These are phyloP conservation scores for Ceratina australensis DNA, from an alignment of 1,140 invertebrate species.

Conservation along the genomic window DNA sequence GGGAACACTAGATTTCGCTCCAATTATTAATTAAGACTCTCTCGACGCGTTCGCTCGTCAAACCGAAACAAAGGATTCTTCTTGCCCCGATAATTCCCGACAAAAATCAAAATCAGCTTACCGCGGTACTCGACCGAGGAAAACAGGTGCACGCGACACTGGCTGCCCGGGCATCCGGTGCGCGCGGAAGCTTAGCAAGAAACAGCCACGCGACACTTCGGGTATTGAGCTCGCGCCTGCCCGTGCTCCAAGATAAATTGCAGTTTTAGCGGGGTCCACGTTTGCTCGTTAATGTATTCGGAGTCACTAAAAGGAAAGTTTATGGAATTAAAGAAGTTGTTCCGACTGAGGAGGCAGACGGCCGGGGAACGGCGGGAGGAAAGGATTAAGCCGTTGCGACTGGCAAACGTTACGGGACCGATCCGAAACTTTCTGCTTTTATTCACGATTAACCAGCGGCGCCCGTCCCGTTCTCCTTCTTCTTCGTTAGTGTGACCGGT, in stretches of 20 bases:
- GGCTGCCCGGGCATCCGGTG: neutral
- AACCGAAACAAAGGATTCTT: too few relatives aligned
- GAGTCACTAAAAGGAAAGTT: constrained; percentile 37
- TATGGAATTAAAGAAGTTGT: constrained; percentile 50
- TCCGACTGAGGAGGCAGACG: neutral
- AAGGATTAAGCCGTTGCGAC: constrained; percentile 29
- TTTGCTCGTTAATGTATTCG: constrained; percentile 27
- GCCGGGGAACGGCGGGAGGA: neutral
- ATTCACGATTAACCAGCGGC: constrained; percentile 37
- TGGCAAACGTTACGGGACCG: constrained; percentile 24
- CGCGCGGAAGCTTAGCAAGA: constrained; percentile 1
- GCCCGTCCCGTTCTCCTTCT: neutral
- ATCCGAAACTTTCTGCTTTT: constrained; percentile 43
- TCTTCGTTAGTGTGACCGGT: neutral
- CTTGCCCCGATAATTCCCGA: too few relatives aligned
- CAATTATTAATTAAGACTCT: too few relatives aligned
- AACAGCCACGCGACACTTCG: neutral
- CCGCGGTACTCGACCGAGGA: too few relatives aligned
- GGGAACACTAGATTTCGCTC: too few relatives aligned
- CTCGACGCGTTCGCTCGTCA: too few relatives aligned
- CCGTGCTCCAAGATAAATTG: constrained; percentile 25
- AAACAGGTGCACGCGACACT: too few relatives aligned
- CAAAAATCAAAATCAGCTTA: too few relatives aligned
- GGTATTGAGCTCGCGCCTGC: neutral
- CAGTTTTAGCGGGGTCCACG: constrained; percentile 6